Evolutionary conservation across 2,888 invertebrate genomes (phyloP).

Genomic region (Myopa tessellatipennis): DNA sequence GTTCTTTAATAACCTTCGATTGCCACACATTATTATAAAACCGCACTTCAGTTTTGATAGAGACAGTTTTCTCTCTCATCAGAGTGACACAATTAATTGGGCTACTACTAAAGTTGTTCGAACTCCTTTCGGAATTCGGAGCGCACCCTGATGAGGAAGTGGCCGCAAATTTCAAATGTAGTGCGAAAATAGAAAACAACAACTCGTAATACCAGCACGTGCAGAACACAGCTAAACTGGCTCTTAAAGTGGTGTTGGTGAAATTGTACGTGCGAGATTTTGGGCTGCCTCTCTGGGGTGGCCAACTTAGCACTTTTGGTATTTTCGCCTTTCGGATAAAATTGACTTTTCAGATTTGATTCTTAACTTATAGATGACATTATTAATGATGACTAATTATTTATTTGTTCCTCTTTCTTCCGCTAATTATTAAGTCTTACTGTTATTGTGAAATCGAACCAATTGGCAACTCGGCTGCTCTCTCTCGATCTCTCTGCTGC

Average conservation of each 20-base stretch:
- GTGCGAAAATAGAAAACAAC: neutral
- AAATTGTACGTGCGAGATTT: neutral
- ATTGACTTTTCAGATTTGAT: too few species aligned
- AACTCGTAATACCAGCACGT: conserved; percentile 16
- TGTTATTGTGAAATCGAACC: too few species aligned
- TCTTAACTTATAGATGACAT: too few species aligned
- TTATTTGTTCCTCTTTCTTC: too few species aligned
- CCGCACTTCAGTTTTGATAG: neutral
- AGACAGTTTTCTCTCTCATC: too few species aligned
- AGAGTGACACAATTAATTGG: neutral
- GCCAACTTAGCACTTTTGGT: neutral
- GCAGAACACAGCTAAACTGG: neutral
- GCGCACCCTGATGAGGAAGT: neutral
- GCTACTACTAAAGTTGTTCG: neutral
- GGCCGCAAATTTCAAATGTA: neutral
- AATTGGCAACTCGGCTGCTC: too few species aligned
- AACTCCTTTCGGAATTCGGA: neutral
- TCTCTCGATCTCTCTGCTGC: too few species aligned
- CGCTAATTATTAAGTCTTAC: too few species aligned
- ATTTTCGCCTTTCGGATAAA: too few species aligned
- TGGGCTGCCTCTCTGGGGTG: neutral
- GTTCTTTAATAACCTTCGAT: too few species aligned
- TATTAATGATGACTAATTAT: too few species aligned
- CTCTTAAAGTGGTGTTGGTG: neutral
- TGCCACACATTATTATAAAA: neutral